Evolutionary conservation across 2,888 invertebrate genomes (phyloP).

Genomic region (Clunio marinus): DNA sequence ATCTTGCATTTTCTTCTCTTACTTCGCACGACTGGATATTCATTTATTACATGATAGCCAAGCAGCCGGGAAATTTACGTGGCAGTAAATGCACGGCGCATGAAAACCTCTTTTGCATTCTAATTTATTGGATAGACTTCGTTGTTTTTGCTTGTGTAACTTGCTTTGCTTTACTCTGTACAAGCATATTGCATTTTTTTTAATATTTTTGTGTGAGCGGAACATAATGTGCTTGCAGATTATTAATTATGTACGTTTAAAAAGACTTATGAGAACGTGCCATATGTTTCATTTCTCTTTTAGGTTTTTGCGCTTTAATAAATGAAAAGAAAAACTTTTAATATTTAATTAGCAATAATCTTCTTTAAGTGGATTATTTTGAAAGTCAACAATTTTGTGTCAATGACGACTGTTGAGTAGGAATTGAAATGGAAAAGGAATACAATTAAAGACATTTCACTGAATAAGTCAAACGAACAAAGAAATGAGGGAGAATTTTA

Average conservation of each 20-base stretch:
- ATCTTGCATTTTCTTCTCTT: conserved; percentile 2
- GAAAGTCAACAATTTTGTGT: background rate
- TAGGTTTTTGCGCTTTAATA: background rate
- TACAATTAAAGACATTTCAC: no score
- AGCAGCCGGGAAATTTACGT: background rate
- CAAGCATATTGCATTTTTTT: background rate
- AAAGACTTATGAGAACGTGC: background rate
- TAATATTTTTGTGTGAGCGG: conserved; percentile 12
- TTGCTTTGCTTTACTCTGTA: conserved; percentile 1
- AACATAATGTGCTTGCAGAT: background rate
- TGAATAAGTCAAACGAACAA: no score
- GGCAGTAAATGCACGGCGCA: conserved; percentile 10
- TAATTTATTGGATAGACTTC: conserved; percentile 12
- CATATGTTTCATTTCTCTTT: background rate
- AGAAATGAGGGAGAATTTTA: no score
- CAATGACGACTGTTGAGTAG: no score
- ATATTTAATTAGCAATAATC: background rate
- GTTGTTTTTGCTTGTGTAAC: background rate
- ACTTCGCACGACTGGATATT: background rate
- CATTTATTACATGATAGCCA: background rate
- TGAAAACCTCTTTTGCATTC: conserved; percentile 8
- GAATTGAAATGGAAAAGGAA: no score
- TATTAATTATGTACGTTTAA: background rate
- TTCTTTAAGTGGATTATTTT: background rate
- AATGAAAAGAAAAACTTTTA: no score